Conservation (phyloP, 2,113 vertebrate species). For the Spea multiplicata region DNA sequence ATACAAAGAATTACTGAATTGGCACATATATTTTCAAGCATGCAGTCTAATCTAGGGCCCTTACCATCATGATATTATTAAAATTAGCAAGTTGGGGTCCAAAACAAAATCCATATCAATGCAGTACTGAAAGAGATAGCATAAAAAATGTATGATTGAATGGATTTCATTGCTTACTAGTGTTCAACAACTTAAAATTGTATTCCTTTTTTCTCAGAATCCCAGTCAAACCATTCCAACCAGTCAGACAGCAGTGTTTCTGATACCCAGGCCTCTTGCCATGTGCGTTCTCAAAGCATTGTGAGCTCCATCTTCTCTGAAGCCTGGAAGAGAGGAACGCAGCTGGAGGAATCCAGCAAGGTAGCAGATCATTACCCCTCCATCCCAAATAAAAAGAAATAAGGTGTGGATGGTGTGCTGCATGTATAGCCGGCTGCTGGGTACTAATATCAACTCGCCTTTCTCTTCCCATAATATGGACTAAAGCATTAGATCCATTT, state of each 20-base stretch:
- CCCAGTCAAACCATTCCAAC: constrained; percentile 91
- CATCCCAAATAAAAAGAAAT: background rate
- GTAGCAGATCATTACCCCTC: constrained; percentile 60
- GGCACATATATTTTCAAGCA: no score
- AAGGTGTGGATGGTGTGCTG: constrained; percentile 25
- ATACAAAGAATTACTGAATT: no score
- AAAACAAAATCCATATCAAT: no score
- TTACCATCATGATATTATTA: no score
- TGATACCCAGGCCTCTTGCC: constrained; percentile 82
- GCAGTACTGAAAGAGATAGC: no score
- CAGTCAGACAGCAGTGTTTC: constrained; percentile 95
- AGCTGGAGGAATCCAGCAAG: constrained; percentile 91
- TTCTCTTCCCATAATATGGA: constrained; percentile 36
- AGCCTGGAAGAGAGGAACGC: constrained; percentile 96
- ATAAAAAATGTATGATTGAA: no score
- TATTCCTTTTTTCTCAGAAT: constrained; percentile 68
- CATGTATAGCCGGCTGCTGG: constrained; percentile 28
- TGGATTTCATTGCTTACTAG: no score
- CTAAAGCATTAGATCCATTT: constrained; percentile 4
- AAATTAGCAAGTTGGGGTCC: no score
- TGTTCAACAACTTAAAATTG: no score
- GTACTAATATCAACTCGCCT: constrained; percentile 17
- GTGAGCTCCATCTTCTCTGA: constrained; percentile 98
- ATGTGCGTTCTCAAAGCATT: constrained; percentile 89
- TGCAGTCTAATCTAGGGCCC: no score